These are phyloP conservation scores for Paralvinella palmiformis DNA, from an alignment of 1,140 invertebrate species.

Conservation along the genomic window DNA sequence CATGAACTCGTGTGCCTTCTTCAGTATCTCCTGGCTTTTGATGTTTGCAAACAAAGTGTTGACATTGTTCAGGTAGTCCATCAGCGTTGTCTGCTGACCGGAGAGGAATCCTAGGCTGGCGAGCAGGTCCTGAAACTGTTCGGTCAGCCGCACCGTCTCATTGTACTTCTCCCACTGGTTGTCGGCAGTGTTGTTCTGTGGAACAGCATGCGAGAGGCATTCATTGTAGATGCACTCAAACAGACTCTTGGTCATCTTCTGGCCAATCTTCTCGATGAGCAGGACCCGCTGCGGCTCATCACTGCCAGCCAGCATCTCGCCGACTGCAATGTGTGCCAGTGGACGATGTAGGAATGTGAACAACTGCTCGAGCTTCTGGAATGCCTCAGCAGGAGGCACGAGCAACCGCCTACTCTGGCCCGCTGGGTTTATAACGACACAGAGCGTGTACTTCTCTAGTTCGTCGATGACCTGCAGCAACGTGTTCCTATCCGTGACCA, in stretches of 20 bases:
- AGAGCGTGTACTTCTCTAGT: constrained; percentile 1
- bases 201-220: constrained; percentile 12
- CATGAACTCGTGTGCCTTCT: constrained; percentile 65
- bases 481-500: constrained; percentile 5
- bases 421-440: background rate
- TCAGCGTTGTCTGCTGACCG: constrained; percentile 49
- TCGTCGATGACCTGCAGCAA: constrained; percentile 6
- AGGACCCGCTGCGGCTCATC: background rate
- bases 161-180: constrained; percentile 9
- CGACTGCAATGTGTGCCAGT: background rate
- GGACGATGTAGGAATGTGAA: constrained; percentile 10
- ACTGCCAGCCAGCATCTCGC: background rate
- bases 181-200: background rate
- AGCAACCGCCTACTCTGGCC: background rate
- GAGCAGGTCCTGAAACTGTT: constrained; percentile 12
- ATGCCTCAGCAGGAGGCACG: constrained; percentile 14
- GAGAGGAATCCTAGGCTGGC: constrained; percentile 22
- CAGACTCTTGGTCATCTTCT: background rate
- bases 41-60: constrained; percentile 68
- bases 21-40: constrained; percentile 63
- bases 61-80: constrained; percentile 65
- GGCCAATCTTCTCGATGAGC: constrained; percentile 9
- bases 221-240: constrained; percentile 16
- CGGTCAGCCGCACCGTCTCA: constrained; percentile 2
- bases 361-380: constrained; percentile 15